Percentiles rank a stretch among this genome's conserved stretches.
Conservation (phyloP, 2,888 invertebrate species). For the Pheosia tremula region DNA sequence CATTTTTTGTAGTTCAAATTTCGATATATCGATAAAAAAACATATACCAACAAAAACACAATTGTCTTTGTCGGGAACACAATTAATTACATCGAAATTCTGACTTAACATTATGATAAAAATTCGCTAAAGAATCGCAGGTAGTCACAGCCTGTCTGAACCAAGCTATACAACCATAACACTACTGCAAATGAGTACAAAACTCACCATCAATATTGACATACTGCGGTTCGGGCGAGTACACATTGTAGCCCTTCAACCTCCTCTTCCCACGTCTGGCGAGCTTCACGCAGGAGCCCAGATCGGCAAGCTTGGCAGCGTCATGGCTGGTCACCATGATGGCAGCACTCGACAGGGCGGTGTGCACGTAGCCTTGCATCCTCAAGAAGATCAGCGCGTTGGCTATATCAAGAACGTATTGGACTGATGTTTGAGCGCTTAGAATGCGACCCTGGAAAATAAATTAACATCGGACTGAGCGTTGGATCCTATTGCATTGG, state of each 20-base stretch:
- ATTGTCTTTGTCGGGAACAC: too few species aligned
- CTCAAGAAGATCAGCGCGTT: slow-evolving; percentile 75
- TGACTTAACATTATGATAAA: too few species aligned
- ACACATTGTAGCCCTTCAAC: slow-evolving; percentile 55
- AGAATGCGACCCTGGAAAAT: slow-evolving; percentile 65
- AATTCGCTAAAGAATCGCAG: too few species aligned
- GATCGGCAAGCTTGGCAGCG: slow-evolving; percentile 74
- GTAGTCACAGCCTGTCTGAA: too few species aligned
- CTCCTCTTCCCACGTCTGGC: slow-evolving; percentile 28
- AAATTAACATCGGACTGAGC: neutral
- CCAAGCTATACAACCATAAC: too few species aligned
- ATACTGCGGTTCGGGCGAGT: slow-evolving; percentile 73
- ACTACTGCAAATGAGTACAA: too few species aligned
- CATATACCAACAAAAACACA: too few species aligned
- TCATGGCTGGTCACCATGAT: slow-evolving; percentile 73
- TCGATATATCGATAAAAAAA: too few species aligned
- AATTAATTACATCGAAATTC: too few species aligned
- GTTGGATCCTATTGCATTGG: too few species aligned
- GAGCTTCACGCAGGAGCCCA: slow-evolving; percentile 62
- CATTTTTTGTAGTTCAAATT: too few species aligned
- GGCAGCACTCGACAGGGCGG: slow-evolving; percentile 68
- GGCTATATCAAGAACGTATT: slow-evolving; percentile 73
- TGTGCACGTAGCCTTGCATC: slow-evolving; percentile 78
- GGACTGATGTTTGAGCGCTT: slow-evolving; percentile 69
- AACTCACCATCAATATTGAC: slow-evolving; percentile 73